Base-by-base conservation (phyloP, 2,888 invertebrate species). In the Timandra comae region DNA sequence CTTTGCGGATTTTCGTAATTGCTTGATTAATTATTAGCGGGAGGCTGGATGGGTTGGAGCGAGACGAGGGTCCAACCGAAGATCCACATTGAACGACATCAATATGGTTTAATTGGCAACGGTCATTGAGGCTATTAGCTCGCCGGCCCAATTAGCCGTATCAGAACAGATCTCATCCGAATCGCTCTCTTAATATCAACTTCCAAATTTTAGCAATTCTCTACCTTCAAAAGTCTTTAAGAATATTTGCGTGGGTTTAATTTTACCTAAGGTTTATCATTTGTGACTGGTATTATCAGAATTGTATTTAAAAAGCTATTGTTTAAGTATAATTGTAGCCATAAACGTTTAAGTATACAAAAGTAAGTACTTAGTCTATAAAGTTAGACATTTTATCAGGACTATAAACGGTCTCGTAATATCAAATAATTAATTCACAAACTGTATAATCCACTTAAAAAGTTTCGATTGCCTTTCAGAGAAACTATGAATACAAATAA, bases 1-100 rank as follows among this genome's bases (percentile, higher is more conserved):
- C 56, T 54, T 36, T 49, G 55, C 46, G 56, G 60, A 69, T 71
- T 62, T 70, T 62, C 56, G 66, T 78, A 82, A 84, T 82, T 79
- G 77, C 69, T 75, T 82, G 79, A 81, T 82, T 77, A 82, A 84
- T 82, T 80, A 82, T 84, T 80, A 80, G 69, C 63, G 63, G 66
- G 64, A 63, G 55, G 38, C 62, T 67, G 62, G 72, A 75, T 70
- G 70, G 80, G 80, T 81, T 78, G 66, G 70, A 75, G 66, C 61
- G 67, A 76, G 80, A 80, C 70, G 73, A 79, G 82, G 81, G 82
- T 80, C 71, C 71, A 46, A 52, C 47, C 60, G 58, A 65, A 74
- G 77, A 79, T 74, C 66, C 63, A 68, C 66, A 63, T 63, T 55
- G 62, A 56, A 56, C 67, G 79, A 79, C 81, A 79, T 80, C 84